Evolutionary conservation across 1,140 invertebrate species (phyloP).

Genomic region (Drosophila littoralis): DNA sequence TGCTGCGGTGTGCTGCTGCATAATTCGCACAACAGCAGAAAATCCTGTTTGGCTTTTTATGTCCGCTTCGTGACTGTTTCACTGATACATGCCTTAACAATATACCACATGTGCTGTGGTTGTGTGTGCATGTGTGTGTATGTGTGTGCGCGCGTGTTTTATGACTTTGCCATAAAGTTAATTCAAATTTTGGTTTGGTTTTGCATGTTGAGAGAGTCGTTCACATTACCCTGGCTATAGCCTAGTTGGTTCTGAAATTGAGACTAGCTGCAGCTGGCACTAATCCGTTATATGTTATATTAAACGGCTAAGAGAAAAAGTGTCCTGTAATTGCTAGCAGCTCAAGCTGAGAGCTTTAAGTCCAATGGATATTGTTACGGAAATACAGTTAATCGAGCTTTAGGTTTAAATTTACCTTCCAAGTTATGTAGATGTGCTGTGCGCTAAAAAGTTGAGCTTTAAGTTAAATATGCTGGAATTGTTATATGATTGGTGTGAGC

Average conservation of each 20-base stretch:
- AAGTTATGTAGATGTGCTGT: too few relatives aligned
- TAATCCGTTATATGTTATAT: background rate
- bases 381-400: background rate
- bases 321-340: background rate
- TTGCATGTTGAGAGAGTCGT: slow-evolving; percentile 11
- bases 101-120: slow-evolving; percentile 22
- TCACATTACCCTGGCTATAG: background rate
- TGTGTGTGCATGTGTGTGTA: slow-evolving; percentile 44
- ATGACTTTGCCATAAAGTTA: slow-evolving; percentile 37
- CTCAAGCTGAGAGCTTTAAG: background rate
- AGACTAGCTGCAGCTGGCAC: slow-evolving; percentile 7
- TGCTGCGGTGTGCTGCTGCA: slow-evolving; percentile 28
- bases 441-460: too few relatives aligned
- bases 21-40: slow-evolving; percentile 57
- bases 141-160: slow-evolving; percentile 56
- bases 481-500: too few relatives aligned
- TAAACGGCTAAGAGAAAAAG: background rate
- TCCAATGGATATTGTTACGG: background rate
- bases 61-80: slow-evolving; percentile 66
- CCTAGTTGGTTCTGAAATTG: background rate
- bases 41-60: slow-evolving; percentile 74
- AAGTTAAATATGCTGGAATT: too few relatives aligned
- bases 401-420: too few relatives aligned
- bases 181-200: slow-evolving; percentile 27
- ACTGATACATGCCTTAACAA: slow-evolving; percentile 53